Evolutionary conservation across 2,888 invertebrate species (phyloP).

Genomic region (Pasiphila rectangulata): DNA sequence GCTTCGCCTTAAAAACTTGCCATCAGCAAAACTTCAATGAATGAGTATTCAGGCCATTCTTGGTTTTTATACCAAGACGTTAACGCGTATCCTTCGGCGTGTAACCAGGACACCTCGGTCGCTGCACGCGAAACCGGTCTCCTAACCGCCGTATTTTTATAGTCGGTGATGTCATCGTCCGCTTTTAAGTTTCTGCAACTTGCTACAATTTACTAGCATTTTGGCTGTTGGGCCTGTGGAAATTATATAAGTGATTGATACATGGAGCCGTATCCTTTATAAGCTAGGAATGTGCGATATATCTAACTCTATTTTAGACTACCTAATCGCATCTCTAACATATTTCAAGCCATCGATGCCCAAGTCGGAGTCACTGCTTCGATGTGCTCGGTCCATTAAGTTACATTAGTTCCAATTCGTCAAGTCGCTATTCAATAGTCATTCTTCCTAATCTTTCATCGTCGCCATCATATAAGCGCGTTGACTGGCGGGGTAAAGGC

Average conservation of each 20-base stretch:
- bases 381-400: neutral
- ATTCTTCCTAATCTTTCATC: too few species aligned
- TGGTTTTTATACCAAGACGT: neutral
- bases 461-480: too few species aligned
- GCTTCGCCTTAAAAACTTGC: too few species aligned
- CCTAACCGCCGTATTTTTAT: conserved; percentile 29
- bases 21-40: too few species aligned
- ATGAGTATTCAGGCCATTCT: neutral
- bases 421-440: neutral
- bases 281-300: too few species aligned
- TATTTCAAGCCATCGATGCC: neutral
- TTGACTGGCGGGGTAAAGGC: too few species aligned
- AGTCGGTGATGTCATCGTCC: conserved; percentile 35
- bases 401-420: neutral
- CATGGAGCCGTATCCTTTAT: too few species aligned
- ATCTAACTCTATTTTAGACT: too few species aligned
- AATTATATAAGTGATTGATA: too few species aligned
- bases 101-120: conserved; percentile 24
- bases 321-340: neutral
- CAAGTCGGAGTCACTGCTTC: neutral
- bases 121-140: conserved; percentile 36
- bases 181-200: conserved; percentile 18
- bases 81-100: conserved; percentile 10
- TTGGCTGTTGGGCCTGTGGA: too few species aligned
- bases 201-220: neutral